Evolutionary conservation across 2,797 vertebrate genomes (phyloP), one percentile per base, ranked within the genome.

Genomic region (Karalla daura): DNA sequence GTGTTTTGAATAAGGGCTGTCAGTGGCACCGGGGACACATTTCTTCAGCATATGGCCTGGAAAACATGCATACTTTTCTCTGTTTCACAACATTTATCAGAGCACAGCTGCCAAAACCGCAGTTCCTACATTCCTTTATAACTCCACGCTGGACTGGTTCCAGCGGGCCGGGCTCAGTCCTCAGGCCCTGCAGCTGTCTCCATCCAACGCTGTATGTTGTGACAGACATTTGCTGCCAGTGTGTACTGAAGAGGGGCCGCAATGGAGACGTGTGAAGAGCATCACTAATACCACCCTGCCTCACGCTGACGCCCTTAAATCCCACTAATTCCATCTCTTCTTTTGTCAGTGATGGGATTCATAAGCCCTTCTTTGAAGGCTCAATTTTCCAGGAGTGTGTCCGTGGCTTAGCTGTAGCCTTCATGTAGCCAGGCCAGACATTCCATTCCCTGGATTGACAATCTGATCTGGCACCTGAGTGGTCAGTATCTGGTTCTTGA

Each of bases 281-380:
- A 83, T 54, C 70, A 6, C 74, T 86, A 90, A 89, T 86, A 69
- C 87, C 84, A 56, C 73, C 63, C 66, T 64, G 77, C 74, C 74
- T 81, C 71, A 69, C 54, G 59, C 77, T 70, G 86, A 89, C 61
- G 75, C 85, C 64, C 75, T 62, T 79, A 88, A 89, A 89, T 90
- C 91, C 87, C 80, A 41, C 84, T 90, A 92, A 93, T 92, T 91
- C 91, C 76, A 83, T 87, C 87, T 79, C 81, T 58, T 80, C 85
- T 88, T 91, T 90, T 89, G 86, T 91, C 88, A 80, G 74, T 82
- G 86, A 91, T 87, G 79, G 85, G 83, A 84, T 85, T 89, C 80
- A 77, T 88, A 88, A 91, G 80, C 84, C 74, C 58, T 56, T 81
- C 88, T 89, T 86, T 86, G 76, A 91, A 89, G 88, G 85, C 89